Evolutionary conservation across 2,113 vertebrate genomes (phyloP).

Genomic region (Campylorhamphus procurvoides): DNA sequence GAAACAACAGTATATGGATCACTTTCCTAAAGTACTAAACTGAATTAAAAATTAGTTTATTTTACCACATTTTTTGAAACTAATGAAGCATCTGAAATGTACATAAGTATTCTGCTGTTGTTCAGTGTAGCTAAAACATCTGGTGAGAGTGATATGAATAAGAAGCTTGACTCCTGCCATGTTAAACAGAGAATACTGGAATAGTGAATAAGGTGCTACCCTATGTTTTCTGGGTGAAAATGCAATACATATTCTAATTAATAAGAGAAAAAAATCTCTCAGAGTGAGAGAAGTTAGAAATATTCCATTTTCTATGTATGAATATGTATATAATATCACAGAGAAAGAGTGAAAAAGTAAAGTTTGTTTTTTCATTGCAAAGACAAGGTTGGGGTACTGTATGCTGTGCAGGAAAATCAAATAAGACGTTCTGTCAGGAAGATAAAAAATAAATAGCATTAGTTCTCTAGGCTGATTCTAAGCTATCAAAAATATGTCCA

Average conservation of each 20-base stretch:
- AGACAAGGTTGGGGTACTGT: constrained; percentile 9
- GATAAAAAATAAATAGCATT: constrained; percentile 63
- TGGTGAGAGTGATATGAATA: neutral
- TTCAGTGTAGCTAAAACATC: neutral
- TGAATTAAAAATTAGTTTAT: neutral
- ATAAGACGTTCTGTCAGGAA: constrained; percentile 49
- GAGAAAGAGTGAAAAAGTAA: neutral
- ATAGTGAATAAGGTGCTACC: neutral
- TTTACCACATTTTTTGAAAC: neutral
- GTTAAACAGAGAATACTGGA: neutral
- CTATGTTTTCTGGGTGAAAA: neutral
- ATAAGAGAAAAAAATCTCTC: neutral
- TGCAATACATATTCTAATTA: neutral
- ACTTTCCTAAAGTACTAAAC: neutral
- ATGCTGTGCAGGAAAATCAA: constrained; percentile 32
- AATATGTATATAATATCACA: neutral
- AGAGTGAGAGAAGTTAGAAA: neutral
- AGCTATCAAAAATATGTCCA: constrained; percentile 62
- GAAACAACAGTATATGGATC: neutral
- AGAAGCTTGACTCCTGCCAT: neutral
- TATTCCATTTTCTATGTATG: neutral
- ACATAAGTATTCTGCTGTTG: neutral
- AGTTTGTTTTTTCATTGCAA: constrained; percentile 4
- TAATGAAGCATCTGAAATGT: neutral
- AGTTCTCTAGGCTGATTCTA: constrained; percentile 40